These are phyloP conservation scores for Anorthoa munda DNA, from an alignment of 2,888 invertebrate species.

Conservation along the genomic window DNA sequence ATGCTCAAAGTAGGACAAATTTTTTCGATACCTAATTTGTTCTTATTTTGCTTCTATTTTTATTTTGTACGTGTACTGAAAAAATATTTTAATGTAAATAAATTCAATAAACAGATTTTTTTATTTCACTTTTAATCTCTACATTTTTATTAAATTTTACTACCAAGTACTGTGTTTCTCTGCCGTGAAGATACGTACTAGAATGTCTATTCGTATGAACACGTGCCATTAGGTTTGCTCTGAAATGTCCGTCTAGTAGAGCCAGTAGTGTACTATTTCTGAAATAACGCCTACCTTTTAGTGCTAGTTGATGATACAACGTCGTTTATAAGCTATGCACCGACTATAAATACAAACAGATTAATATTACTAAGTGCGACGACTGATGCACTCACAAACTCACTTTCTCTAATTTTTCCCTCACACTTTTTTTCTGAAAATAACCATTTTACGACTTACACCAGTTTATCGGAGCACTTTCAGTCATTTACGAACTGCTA, in stretches of 20 bases:
- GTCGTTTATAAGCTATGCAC: slow-evolving; percentile 30
- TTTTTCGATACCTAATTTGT: not conserved
- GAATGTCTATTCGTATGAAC: slow-evolving; percentile 47
- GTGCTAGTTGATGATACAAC: slow-evolving; percentile 32
- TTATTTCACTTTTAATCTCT: not conserved
- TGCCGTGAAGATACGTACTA: slow-evolving; percentile 40
- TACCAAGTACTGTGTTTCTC: not conserved
- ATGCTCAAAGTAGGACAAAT: slow-evolving; percentile 2
- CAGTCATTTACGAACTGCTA: slow-evolving; percentile 41
- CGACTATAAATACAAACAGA: slow-evolving; percentile 49
- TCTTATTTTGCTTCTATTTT: not conserved
- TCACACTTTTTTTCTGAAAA: slow-evolving; percentile 50
- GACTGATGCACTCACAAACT: slow-evolving; percentile 58
- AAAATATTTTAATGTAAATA: no score
- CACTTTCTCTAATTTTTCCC: slow-evolving; percentile 46
- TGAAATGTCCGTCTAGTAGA: slow-evolving; percentile 31
- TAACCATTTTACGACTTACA: slow-evolving; percentile 63
- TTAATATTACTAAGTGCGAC: slow-evolving; percentile 49
- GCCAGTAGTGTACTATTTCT: slow-evolving; percentile 53
- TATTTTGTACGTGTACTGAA: not conserved
- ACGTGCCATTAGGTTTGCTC: slow-evolving; percentile 38
- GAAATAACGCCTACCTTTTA: slow-evolving; percentile 56
- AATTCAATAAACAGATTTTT: no score
- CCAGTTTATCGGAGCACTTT: slow-evolving; percentile 37
- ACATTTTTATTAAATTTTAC: not conserved